These are phyloP conservation scores for Anthopleura sola DNA, from an alignment of 64 coral and sea anemone species.

Conservation along the genomic window DNA sequence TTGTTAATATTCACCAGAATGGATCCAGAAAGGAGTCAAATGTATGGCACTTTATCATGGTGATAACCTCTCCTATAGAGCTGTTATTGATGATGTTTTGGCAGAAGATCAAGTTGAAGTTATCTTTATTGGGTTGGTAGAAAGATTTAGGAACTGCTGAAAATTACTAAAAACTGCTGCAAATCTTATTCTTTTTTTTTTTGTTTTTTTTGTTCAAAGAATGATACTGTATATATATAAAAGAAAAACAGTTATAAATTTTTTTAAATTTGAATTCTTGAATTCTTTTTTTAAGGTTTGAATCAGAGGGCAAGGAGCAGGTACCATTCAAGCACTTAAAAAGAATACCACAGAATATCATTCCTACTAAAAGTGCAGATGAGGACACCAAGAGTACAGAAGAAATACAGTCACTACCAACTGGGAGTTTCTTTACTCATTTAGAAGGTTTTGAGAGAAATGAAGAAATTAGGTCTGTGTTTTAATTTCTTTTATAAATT, in stretches of 20 bases:
- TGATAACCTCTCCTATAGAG: neutral
- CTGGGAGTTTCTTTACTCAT: conserved; percentile 8
- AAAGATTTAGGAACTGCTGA: neutral
- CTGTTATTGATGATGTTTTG: neutral
- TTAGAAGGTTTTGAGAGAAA: neutral
- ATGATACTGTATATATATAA: no score
- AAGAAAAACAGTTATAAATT: no score
- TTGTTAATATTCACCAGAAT: neutral
- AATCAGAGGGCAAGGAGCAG: neutral
- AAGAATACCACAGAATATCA: neutral
- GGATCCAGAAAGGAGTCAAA: neutral
- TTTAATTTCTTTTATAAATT: no score
- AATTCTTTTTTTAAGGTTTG: conserved; percentile 12
- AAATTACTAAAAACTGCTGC: no score
- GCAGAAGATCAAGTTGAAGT: neutral
- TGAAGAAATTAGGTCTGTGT: neutral
- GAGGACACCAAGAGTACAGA: neutral
- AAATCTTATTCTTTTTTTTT: no score
- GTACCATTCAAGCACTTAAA: neutral
- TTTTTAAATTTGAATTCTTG: no score
- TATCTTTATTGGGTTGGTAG: neutral
- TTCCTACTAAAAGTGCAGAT: neutral
- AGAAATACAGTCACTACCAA: neutral
- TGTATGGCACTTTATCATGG: neutral
- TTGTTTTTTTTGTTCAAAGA: no score